These are phyloP conservation scores for Parus major DNA, from an alignment of 2,113 vertebrate genomes.

Conservation along the genomic window DNA sequence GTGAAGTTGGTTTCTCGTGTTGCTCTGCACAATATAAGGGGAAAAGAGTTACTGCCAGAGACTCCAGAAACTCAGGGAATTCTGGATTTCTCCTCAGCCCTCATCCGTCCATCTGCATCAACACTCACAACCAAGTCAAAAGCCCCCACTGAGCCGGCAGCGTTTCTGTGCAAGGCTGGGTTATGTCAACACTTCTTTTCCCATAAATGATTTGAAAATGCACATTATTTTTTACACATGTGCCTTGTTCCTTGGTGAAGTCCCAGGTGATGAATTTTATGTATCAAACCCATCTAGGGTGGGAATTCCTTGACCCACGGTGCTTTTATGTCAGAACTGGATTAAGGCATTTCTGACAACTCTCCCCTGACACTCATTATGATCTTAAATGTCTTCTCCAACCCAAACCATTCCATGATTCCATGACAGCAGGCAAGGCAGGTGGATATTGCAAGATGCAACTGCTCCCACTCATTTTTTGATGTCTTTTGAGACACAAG, in stretches of 20 bases:
- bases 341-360: not conserved
- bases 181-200: not conserved
- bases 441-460: not conserved
- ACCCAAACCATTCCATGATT: not conserved
- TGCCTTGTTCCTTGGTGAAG: not conserved
- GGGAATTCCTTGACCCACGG: rapidly evolving
- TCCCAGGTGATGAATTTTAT: not conserved
- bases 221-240: not conserved
- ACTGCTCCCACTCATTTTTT: rapidly evolving
- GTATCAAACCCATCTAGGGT: not conserved
- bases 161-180: not conserved
- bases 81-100: not conserved
- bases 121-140: rapidly evolving
- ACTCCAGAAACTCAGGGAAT: not conserved
- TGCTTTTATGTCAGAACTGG: not conserved
- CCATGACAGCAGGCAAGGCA: rapidly evolving
- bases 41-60: not conserved
- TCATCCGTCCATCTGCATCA: not conserved
- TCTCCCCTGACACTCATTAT: rapidly evolving
- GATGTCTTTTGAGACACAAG: not conserved
- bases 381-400: not conserved
- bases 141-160: not conserved
- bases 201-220: rapidly evolving
- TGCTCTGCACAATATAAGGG: not conserved
- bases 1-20: not conserved